Conservation (phyloP, 2,113 vertebrate species). For the Apus apus region DNA sequence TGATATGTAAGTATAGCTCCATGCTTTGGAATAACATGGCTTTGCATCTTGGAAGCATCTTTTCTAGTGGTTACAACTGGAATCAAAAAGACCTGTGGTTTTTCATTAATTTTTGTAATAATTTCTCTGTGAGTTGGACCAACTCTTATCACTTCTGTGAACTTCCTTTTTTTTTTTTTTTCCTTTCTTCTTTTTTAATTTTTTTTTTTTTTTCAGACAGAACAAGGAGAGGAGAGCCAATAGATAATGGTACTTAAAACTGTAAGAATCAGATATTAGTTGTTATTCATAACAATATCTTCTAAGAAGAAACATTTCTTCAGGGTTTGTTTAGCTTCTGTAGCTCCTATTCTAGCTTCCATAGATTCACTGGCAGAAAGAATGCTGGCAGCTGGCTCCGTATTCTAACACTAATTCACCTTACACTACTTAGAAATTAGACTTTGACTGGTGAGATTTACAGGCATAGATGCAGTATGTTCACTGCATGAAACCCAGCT, state of each 20-base stretch:
- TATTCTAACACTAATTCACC: neutral
- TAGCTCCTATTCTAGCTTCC: neutral
- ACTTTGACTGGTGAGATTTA: neutral
- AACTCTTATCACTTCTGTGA: neutral
- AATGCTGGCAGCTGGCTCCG: accelerated
- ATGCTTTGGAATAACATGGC: neutral
- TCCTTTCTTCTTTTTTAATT: too few species aligned
- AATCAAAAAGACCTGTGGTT: neutral
- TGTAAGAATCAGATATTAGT: neutral
- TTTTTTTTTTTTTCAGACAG: neutral
- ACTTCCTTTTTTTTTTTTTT: neutral
- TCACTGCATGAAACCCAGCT: neutral
- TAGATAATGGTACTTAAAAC: neutral
- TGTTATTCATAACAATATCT: neutral
- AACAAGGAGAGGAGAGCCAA: neutral
- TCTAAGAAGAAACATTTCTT: neutral
- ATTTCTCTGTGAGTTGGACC: neutral
- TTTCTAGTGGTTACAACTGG: neutral
- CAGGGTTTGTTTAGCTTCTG: neutral
- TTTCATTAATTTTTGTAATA: neutral
- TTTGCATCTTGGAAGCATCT: neutral
- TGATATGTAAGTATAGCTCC: neutral
- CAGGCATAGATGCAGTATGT: neutral
- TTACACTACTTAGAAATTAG: neutral
- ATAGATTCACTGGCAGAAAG: neutral